Evolutionary conservation across 2,113 vertebrate species (phyloP).

Genomic region (Anhinga rufa): DNA sequence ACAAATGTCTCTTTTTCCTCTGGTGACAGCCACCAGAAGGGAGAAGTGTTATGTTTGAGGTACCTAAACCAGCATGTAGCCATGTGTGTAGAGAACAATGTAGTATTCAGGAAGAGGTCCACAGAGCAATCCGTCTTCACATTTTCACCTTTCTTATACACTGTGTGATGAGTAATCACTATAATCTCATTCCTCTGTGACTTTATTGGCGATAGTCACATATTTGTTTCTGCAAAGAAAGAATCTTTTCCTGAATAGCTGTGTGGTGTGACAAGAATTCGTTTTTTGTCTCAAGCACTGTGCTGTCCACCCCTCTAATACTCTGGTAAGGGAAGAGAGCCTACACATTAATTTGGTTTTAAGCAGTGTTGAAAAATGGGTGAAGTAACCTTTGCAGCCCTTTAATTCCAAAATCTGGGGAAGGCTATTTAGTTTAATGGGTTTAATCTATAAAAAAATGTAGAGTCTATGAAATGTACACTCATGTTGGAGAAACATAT

Average conservation of each 20-base stretch:
- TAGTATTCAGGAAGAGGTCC: neutral
- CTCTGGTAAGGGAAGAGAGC: neutral
- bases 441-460: neutral
- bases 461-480: neutral
- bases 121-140: neutral
- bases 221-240: neutral
- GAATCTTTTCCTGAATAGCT: neutral
- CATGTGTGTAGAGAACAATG: neutral
- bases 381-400: neutral
- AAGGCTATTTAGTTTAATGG: neutral
- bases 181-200: neutral
- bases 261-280: neutral
- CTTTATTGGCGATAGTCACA: neutral
- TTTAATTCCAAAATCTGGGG: neutral
- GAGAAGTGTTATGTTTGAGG: neutral
- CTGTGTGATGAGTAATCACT: neutral
- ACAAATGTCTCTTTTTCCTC: neutral
- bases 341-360: neutral
- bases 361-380: neutral
- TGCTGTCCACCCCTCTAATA: neutral
- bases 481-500: neutral
- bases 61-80: neutral
- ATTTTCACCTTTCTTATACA: neutral
- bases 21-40: neutral
- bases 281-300: neutral